Base-by-base conservation (phyloP, 2,888 invertebrate genomes). In the Pollenia amentaria region DNA sequence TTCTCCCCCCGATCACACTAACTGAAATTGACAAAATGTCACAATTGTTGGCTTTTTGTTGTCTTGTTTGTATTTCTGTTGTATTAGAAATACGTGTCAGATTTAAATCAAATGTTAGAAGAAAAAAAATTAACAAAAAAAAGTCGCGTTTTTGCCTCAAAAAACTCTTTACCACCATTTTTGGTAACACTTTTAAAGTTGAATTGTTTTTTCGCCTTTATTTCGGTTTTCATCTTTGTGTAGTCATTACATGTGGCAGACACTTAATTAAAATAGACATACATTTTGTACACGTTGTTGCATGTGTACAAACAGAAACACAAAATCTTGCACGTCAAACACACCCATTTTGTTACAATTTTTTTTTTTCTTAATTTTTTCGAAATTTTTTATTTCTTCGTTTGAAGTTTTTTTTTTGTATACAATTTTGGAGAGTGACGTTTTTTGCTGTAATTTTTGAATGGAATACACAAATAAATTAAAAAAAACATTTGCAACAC, bases 191-290 rank as follows among this genome's bases (percentile, higher is more conserved):
- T 87, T 80, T 87, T 60, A 9, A 55, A 75, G 69, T 82, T 77
- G 62, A 60, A 67, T 67, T 65, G 70, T 46, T 57, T 53, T 57
- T 55, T 14, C 55, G 60, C 18, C 40, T 65, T 57, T 73, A 73
- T 75, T 77, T 79, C 75, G 53, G 51, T 79, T 84, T 76, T 40
- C 80, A 85, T 80, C 78, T 86, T 76, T 84, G 87, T 84, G 84
- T 87, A 87, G 84, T 87, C 86, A 87, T 87, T 87, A 87, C 84
- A 87, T 87, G 80, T 83, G 87, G 84, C 87, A 87, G 87, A 84
- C 80, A 87, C 87, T 87, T 87, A 87, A 87, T 87, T 87, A 87
- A 87, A 87, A 87, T 80, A 87, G 87, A 87, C 87, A 78, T 73
- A 83, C 77, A 87, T 84, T 83, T 87, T 84, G 80, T 87, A 86